These are phyloP conservation scores for Pedetes capensis DNA, from an alignment of 2,113 vertebrate genomes.

Conservation along the genomic window DNA sequence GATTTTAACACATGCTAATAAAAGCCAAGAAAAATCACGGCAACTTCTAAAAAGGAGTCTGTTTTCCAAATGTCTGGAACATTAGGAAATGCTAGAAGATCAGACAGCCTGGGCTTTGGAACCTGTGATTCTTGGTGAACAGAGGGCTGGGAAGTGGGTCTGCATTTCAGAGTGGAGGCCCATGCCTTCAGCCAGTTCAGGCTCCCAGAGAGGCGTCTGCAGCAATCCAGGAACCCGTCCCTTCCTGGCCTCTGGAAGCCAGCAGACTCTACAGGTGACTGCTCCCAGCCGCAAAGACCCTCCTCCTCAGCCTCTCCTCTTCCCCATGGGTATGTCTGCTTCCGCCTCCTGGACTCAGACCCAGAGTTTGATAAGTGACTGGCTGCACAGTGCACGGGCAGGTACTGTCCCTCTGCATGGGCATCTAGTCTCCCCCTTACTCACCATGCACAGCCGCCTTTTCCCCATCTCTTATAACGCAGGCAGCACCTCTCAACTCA, in stretches of 20 bases:
- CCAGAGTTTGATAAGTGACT: background rate
- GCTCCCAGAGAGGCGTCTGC: background rate
- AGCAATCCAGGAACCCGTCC: background rate
- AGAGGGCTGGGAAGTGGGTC: background rate
- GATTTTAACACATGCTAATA: conserved; percentile 79
- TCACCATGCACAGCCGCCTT: accelerated
- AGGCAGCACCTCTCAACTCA: background rate
- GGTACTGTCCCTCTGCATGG: background rate
- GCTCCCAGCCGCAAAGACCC: background rate
- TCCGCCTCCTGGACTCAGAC: background rate
- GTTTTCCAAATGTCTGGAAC: conserved; percentile 70
- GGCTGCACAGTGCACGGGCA: background rate
- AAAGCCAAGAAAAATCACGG: conserved; percentile 75
- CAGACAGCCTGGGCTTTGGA: background rate
- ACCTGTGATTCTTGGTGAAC: background rate
- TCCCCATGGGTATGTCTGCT: background rate
- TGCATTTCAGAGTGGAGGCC: background rate
- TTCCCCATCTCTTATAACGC: background rate
- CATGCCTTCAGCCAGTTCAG: background rate
- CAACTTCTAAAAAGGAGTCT: conserved; percentile 74
- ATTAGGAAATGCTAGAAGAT: conserved; percentile 3
- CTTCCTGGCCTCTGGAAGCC: background rate
- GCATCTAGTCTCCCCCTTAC: background rate
- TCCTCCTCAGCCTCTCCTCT: background rate
- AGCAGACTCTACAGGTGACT: background rate